Evolutionary conservation across 2,888 invertebrate genomes (phyloP), one percentile per base, ranked within the genome.

Genomic region (Orthosia gothica): DNA sequence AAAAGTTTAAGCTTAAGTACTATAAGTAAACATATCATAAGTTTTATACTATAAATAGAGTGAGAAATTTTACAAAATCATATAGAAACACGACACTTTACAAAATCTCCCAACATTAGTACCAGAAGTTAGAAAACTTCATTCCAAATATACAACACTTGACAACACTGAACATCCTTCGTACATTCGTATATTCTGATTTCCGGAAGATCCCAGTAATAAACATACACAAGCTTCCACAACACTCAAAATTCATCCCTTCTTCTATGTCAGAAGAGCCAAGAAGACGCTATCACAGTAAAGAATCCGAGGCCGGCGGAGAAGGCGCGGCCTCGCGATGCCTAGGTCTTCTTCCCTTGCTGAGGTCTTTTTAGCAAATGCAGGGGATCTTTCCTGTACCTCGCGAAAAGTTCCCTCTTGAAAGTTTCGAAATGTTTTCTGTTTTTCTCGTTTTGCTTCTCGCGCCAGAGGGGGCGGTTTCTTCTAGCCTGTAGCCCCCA

Each of bases 401-500:
- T 91, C 3, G 98, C 98, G 89, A 98, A 98, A 52, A 99, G 97
- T 94, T 99, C 99, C 78, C 97, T 97, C 92, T 99, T 99, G 94
- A 99, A 99, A 0, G 97, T 97, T 87, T 99, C 98, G 90, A 99
- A 98, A 87, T 98, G 97, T 87, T 98, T 98, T 70, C 98, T 95
- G 93, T 99, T 99, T 84, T 97, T 97, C 88, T 97, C 98, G 93
- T 99, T 99, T 90, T 99, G 99, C 76, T 98, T 97, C 92, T 99
- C 99, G 59, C 99, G 97, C 99, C 99, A 99, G 0, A 98, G 97
- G 0, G 99, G 99, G 40, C 98, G 97, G 57, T 97, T 97, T 88
- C 98, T 97, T 74, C 98, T 97, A 49, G 97, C 97, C 91, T 99
- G 99, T 5, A 99, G 95, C 0, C 99, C 99, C 98, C 99, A 99